phyloP scores from a whole-genome alignment of 2,797 vertebrate genomes.

The Sebastes melanostomus region DNA sequence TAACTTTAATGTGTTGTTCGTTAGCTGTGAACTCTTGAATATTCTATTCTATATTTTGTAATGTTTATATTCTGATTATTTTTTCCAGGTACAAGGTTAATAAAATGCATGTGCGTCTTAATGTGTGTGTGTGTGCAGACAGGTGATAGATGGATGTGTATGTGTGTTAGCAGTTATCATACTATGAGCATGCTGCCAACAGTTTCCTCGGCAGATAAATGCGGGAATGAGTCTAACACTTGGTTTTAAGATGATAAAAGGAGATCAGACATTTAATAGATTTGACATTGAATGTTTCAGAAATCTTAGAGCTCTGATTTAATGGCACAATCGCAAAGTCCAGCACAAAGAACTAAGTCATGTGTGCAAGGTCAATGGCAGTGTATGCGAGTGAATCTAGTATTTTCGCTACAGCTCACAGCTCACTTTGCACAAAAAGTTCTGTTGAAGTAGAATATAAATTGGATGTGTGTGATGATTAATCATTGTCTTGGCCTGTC shows the following conservation, averaged over 20 bases:
- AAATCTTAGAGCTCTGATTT: conserved; percentile 4
- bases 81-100: neutral
- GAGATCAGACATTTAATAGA: conserved; percentile 27
- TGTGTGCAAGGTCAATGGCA: conserved; percentile 28
- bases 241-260: conserved; percentile 19
- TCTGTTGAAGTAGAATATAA: conserved; percentile 34
- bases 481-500: conserved; percentile 34
- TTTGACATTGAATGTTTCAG: conserved; percentile 26
- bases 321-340: neutral
- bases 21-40: neutral
- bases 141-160: neutral
- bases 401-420: conserved; percentile 15
- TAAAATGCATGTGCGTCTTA: neutral
- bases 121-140: neutral
- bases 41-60: neutral
- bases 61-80: neutral
- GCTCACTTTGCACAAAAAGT: conserved; percentile 23
- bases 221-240: neutral
- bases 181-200: neutral
- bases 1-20: neutral
- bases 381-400: conserved; percentile 1
- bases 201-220: neutral
- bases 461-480: conserved; percentile 39
- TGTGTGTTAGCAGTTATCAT: neutral
- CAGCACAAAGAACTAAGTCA: conserved; percentile 10